Percentiles rank a stretch among this genome's conserved stretches.
Evolutionary conservation across 2,113 vertebrate species (phyloP).

Genomic region (Gobius niger): DNA sequence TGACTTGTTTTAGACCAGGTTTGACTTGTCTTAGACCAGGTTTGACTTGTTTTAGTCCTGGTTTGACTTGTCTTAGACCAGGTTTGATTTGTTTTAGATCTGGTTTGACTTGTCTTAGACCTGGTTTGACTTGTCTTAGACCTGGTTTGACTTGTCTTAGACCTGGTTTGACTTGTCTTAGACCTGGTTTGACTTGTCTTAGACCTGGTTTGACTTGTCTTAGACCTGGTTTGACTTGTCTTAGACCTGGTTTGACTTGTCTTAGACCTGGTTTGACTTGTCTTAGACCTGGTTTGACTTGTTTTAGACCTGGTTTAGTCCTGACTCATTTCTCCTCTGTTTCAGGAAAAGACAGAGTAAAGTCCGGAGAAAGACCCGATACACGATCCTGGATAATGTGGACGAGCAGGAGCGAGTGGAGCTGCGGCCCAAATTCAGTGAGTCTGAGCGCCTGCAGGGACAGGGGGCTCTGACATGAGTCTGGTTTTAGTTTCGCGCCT

Average conservation of each 20-base stretch:
- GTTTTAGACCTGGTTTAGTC: not conserved
- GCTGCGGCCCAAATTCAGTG: slow-evolving; percentile 2
- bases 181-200: not conserved
- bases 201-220: too few relatives aligned
- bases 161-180: too few relatives aligned
- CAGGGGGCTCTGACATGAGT: too few relatives aligned
- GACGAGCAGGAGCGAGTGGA: slow-evolving; percentile 1
- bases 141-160: not conserved
- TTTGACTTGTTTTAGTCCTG: too few relatives aligned
- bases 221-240: not conserved
- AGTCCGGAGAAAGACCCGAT: not conserved
- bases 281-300: too few relatives aligned
- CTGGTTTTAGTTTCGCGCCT: too few relatives aligned
- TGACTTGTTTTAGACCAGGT: too few relatives aligned
- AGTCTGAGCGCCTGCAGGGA: not conserved
- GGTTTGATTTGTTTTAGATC: too few relatives aligned
- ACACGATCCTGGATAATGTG: slow-evolving; percentile 3
- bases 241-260: too few relatives aligned
- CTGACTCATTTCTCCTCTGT: not conserved
- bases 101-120: not conserved
- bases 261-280: not conserved
- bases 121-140: too few relatives aligned
- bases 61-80: too few relatives aligned
- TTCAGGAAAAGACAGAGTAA: not conserved
- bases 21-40: not conserved